Conservation (phyloP, 2,888 invertebrate species). For the Endomychus coccineus region DNA sequence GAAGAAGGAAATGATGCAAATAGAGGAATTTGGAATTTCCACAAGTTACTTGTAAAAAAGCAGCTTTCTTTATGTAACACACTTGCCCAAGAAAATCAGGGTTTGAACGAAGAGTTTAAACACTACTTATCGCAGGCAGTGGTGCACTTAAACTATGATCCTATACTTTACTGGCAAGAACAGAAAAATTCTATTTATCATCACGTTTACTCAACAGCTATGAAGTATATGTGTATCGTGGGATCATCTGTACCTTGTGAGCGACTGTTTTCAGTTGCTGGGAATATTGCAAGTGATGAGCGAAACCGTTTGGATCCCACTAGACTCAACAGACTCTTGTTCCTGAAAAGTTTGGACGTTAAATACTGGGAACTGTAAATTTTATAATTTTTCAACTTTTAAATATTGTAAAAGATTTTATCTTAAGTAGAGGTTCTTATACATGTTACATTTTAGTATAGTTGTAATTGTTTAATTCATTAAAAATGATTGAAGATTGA, state of each 20-base stretch:
- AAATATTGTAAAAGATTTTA: not conserved
- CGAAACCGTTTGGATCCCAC: conserved; percentile 12
- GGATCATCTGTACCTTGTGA: conserved; percentile 18
- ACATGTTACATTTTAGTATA: no score
- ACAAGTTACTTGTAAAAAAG: conserved; percentile 20
- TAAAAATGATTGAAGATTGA: no score
- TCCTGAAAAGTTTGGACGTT: conserved; percentile 5
- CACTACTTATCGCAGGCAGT: conserved; percentile 33
- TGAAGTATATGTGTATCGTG: conserved; percentile 9
- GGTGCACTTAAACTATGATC: conserved; percentile 28
- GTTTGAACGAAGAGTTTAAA: conserved; percentile 28
- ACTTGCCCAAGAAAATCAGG: conserved; percentile 22
- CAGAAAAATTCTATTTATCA: conserved; percentile 30
- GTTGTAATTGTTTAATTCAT: no score
- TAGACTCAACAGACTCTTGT: conserved; percentile 10
- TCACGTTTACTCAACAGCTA: conserved; percentile 21
- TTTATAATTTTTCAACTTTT: not conserved
- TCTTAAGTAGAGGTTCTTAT: not conserved
- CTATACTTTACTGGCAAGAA: conserved; percentile 29
- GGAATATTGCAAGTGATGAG: conserved; percentile 12
- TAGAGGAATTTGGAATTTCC: conserved; percentile 18
- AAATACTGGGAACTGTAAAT: conserved; percentile 8
- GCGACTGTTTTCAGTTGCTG: conserved; percentile 13
- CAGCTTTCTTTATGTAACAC: no score
- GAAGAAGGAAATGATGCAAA: conserved; percentile 18